A percentile compares a stretch with the other conserved stretches of the same genome.
Evolutionary conservation across 1,140 invertebrate species (phyloP).

Genomic region (Contarinia nasturtii): DNA sequence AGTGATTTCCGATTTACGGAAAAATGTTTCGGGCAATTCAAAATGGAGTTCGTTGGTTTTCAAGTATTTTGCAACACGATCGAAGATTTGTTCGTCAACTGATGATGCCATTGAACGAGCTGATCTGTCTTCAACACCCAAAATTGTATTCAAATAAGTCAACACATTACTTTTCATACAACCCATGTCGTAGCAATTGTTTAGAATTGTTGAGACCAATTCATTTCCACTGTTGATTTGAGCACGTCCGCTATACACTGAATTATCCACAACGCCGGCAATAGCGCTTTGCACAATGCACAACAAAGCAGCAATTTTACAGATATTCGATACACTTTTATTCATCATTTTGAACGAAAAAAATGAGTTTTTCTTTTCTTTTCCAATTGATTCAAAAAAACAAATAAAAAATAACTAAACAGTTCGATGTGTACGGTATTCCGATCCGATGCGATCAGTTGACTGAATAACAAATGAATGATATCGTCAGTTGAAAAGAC

Average conservation of each 20-base stretch:
- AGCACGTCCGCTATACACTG: slow-evolving; percentile 7
- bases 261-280: too few relatives aligned
- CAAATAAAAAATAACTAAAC: too few relatives aligned
- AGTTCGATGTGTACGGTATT: too few relatives aligned
- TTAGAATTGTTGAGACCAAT: slow-evolving; percentile 45
- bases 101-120: slow-evolving; percentile 30
- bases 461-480: too few relatives aligned
- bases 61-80: slow-evolving; percentile 44
- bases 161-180: slow-evolving; percentile 56
- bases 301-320: too few relatives aligned
- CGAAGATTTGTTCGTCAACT: slow-evolving; percentile 52
- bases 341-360: too few relatives aligned
- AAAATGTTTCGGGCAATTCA: slow-evolving; percentile 48
- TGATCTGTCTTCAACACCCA: slow-evolving; percentile 38
- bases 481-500: too few relatives aligned
- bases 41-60: slow-evolving; percentile 49
- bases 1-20: slow-evolving; percentile 41
- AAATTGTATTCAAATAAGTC: slow-evolving; percentile 44
- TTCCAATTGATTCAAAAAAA: too few relatives aligned
- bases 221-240: slow-evolving; percentile 39
- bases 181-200: slow-evolving; percentile 44
- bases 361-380: too few relatives aligned
- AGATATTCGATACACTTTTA: too few relatives aligned
- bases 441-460: too few relatives aligned
- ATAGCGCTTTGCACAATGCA: too few relatives aligned